These are phyloP conservation scores for Ondatra zibethicus DNA, from an alignment of 2,113 vertebrate species.

Conservation along the genomic window DNA sequence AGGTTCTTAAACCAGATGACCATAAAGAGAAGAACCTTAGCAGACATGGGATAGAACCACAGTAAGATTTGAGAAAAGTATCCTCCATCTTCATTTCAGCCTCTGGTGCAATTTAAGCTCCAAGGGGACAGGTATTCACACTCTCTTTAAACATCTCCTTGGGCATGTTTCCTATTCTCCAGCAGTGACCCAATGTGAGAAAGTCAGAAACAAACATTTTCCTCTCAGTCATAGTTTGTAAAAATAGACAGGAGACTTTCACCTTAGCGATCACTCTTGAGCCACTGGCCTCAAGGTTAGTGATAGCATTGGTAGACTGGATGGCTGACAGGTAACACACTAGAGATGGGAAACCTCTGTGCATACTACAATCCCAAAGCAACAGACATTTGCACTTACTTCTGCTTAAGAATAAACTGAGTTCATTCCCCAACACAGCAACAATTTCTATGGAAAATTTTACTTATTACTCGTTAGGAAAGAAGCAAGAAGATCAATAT, in stretches of 20 bases:
- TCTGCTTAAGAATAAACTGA: background rate
- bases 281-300: background rate
- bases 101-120: background rate
- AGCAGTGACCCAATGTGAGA: background rate
- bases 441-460: background rate
- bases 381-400: background rate
- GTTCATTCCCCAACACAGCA: background rate
- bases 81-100: background rate
- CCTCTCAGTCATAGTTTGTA: background rate
- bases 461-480: slow-evolving; percentile 3
- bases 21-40: background rate
- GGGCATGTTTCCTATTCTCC: background rate
- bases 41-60: background rate
- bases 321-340: background rate
- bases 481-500: background rate
- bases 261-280: background rate
- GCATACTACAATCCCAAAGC: background rate
- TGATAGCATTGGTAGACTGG: background rate
- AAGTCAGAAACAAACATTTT: background rate
- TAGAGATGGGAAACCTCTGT: background rate
- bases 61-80: background rate
- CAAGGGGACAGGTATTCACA: background rate
- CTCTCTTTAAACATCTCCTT: background rate
- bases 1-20: background rate
- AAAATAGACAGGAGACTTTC: background rate